Evolutionary conservation across 1,140 invertebrate genomes (phyloP), one percentile per base, ranked within the genome.

Genomic region (Conus ventricosus): DNA sequence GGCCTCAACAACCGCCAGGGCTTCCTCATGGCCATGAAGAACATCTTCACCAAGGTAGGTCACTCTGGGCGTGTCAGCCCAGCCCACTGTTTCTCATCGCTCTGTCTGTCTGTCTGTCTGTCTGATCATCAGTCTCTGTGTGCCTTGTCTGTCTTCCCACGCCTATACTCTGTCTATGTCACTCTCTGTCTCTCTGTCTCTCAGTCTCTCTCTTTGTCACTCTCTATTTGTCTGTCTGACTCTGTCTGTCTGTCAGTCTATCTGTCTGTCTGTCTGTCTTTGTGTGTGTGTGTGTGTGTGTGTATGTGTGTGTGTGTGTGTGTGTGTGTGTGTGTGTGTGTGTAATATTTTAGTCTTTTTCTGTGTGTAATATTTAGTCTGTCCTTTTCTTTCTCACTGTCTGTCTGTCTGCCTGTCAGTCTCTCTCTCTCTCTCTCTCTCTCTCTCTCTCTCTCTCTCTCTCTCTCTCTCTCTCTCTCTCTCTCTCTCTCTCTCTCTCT

Each of bases 1-100:
- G 97, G 97, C 53, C 95, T 97, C 20, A 96, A 96, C 89, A 95
- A 95, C 86, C 95, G 95, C 76, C 93, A 94, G 71, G 96, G 96
- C 1, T 96, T 96, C 90, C 95, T 96, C 88, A 94, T 95, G 92
- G 94, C 94, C 60, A 95, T 95, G 93, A 95, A 94, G 89, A 95
- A 95, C 85, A 94, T 95, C 20, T 95, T 95, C 85, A 94, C 91
- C n/a, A 95, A 94, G 92, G 94, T 95, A 85, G 60, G 90, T 81
- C 6, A 27, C 13, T 20, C 51, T 7, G 23, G n/a, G 15, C 57
- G 1, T 60, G 25, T 55, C 20, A 55, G n/a, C 20, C 39, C 39
- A 39, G 0, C 39, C 39, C 39, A 39, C 39, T 39, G 39, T 39
- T 39, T 39, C 39, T 39, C 39, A n/a, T 81, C 25, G 4, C 3